Evolutionary conservation across 1,140 invertebrate species (phyloP), one percentile per base, ranked within the genome.

Genomic region (Sycophila sp.): DNA sequence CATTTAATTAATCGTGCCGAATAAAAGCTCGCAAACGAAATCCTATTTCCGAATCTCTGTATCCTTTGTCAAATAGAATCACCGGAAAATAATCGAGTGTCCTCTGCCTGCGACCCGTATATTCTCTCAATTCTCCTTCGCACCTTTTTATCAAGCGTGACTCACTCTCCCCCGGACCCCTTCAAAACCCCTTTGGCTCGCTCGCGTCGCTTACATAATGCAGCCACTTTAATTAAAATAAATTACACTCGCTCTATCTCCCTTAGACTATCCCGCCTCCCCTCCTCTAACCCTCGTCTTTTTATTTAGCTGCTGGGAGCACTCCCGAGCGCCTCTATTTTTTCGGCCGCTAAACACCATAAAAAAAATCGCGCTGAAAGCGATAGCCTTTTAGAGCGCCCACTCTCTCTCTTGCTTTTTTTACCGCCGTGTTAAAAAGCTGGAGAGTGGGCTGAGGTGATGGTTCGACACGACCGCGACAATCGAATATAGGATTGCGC

Each of bases 201-300:
- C 75, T 47, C 69, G 40, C 65, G 72, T 53, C 76, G 75, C 79
- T 84, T 84, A 85, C 81, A 82, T 85, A 85, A 85, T 85, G 82
- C 83, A 83, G 78, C 82, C 80, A 85, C 83, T 86, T 80, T 85
- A 85, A 86, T 86, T 85, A 86, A 86, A 86, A 85, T 86, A 83
- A 86, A 85, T 86, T 85, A 85, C 82, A 77, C 76, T 75, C 78
- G 78, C 75, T 72, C 74, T 76, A 73, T 59, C 38, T n/a, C n/a
- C n/a, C n/a, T n/a, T n/a, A n/a, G n/a, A n/a, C n/a, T n/a, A n/a
- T 45, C 40, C 5, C 42, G 40, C 36, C 66, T 51, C 53, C 60
- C 68, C 42, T 67, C 38, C 40, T 66, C 45, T 64, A 47, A 34
- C 51, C 11, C 32, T 8, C 22, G 13, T 24, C 8, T 13, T 11